Percentiles rank a stretch among this genome's conserved stretches.
Evolutionary conservation across 2,888 invertebrate genomes (phyloP).

Genomic region (Eupithecia tripunctaria): DNA sequence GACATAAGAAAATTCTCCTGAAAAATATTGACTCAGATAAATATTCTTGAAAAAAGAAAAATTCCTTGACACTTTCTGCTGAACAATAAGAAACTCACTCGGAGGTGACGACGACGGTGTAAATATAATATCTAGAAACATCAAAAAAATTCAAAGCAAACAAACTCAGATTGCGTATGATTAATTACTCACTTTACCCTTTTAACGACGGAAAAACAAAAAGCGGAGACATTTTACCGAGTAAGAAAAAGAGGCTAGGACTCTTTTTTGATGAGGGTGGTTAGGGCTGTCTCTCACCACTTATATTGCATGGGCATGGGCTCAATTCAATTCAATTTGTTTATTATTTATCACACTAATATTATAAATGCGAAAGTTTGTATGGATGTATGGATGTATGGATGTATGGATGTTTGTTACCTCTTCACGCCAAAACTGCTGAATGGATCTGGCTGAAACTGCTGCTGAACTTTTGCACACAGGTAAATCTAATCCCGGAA

Average conservation of each 20-base stretch:
- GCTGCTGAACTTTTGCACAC: no score
- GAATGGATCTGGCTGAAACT: no score
- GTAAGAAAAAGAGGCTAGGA: background rate
- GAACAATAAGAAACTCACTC: background rate
- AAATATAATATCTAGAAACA: background rate
- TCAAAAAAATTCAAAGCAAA: slow-evolving; percentile 20
- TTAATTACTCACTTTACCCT: slow-evolving; percentile 31
- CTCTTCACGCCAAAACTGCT: no score
- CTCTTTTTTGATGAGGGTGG: background rate
- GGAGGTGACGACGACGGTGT: background rate
- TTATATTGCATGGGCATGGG: no score
- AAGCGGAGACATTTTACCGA: slow-evolving; percentile 15
- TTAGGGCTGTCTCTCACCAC: no score
- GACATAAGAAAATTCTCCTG: background rate
- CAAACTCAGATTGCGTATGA: slow-evolving; percentile 38
- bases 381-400: no score
- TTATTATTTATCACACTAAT: no score
- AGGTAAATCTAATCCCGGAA: no score
- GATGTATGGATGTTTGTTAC: no score
- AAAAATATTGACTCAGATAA: background rate
- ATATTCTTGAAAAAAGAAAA: background rate
- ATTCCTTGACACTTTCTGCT: background rate
- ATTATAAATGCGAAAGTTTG: no score
- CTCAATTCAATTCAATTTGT: no score
- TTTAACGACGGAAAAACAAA: slow-evolving; percentile 12